A percentile compares a stretch with the other conserved stretches of the same genome.
These are phyloP conservation scores for Enteromius anoplus DNA, from an alignment of 2,797 vertebrate genomes.

Conservation along the genomic window DNA sequence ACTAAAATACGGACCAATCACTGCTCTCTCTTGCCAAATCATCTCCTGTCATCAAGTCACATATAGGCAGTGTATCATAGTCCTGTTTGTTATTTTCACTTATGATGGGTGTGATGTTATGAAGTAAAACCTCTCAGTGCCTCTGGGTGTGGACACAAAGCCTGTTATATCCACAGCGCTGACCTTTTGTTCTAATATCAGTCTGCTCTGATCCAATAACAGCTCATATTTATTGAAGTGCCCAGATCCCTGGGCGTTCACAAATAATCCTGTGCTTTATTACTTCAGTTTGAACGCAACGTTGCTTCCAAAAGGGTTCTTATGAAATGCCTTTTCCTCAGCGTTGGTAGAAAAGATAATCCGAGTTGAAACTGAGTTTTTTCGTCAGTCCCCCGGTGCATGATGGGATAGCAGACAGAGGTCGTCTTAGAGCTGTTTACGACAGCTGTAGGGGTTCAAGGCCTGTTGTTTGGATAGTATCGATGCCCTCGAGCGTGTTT, in stretches of 20 bases:
- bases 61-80: not conserved
- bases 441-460: slow-evolving; percentile 2
- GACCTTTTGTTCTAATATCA: slow-evolving; percentile 33
- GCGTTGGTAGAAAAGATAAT: slow-evolving; percentile 6
- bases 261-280: slow-evolving; percentile 9
- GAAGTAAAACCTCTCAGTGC: slow-evolving; percentile 7
- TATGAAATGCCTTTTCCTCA: not conserved
- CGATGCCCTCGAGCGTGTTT: not conserved
- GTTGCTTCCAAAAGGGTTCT: slow-evolving; percentile 1
- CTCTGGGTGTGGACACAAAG: slow-evolving; percentile 28
- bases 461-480: slow-evolving; percentile 25
- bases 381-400: not conserved
- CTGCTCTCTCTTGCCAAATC: not conserved
- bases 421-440: not conserved
- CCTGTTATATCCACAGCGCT: slow-evolving; percentile 9
- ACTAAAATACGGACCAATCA: not conserved
- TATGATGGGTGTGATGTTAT: slow-evolving; percentile 21
- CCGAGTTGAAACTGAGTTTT: not conserved
- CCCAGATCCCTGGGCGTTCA: slow-evolving; percentile 17
- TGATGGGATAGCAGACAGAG: slow-evolving; percentile 26
- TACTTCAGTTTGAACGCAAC: not conserved
- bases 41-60: not conserved
- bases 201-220: slow-evolving; percentile 19
- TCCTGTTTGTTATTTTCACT: slow-evolving; percentile 19
- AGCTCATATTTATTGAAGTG: slow-evolving; percentile 32